Conservation (phyloP, 1,140 invertebrate genomes). For the Achatina immaculata region DNA sequence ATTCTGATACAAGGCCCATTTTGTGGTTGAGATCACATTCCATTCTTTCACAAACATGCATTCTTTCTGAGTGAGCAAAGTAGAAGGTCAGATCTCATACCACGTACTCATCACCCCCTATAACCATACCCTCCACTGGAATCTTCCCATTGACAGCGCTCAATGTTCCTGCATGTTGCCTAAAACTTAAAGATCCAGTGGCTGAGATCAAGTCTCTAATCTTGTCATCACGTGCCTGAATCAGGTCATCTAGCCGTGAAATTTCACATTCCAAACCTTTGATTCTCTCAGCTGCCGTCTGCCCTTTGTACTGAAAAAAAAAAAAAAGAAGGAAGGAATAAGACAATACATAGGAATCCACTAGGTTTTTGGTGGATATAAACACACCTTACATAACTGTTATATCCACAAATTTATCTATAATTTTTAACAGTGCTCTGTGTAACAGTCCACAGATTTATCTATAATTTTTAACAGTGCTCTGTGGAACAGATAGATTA, state of each 20-base stretch:
- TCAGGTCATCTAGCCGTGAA: conserved; percentile 32
- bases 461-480: no score
- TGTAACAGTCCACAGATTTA: no score
- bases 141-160: conserved; percentile 21
- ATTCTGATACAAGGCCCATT: no score
- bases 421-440: no score
- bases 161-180: background rate
- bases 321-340: background rate
- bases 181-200: background rate
- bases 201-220: conserved; percentile 16
- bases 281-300: conserved; percentile 25
- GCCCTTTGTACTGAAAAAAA: conserved; percentile 29
- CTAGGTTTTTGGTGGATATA: no score
- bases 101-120: conserved; percentile 38
- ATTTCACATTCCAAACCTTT: conserved; percentile 31
- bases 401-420: no score
- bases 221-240: conserved; percentile 19
- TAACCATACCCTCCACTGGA: conserved; percentile 31
- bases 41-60: no score
- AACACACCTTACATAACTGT: no score
- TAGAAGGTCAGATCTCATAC: conserved; percentile 17
- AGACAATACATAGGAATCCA: no score
- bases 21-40: no score
- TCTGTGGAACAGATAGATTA: no score
- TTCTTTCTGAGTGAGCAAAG: no score